These are phyloP conservation scores for Ectropis grisescens DNA, from an alignment of 1,140 invertebrate species.

Conservation along the genomic window DNA sequence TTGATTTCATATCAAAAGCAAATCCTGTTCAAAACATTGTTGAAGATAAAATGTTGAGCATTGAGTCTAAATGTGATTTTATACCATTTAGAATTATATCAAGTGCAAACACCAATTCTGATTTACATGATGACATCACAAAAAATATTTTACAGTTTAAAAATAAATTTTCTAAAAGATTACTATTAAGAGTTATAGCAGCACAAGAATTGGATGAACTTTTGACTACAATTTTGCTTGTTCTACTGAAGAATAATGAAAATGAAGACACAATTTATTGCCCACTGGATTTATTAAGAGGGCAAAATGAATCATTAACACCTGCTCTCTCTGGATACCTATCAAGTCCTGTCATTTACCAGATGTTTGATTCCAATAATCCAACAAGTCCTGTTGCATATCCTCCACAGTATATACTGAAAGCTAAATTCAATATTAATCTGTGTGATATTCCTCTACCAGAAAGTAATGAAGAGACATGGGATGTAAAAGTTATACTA, in stretches of 20 bases:
- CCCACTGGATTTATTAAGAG: conserved; percentile 37
- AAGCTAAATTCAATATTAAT: conserved; percentile 55
- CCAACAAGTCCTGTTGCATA: conserved; percentile 27
- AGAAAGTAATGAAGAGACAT: conserved; percentile 52
- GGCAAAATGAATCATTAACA: conserved; percentile 38
- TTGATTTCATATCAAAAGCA: conserved; percentile 19
- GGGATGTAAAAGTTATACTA: conserved; percentile 53
- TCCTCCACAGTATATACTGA: conserved; percentile 46
- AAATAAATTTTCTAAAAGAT: conserved; percentile 25
- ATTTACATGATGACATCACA: no score
- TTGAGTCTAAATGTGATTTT: conserved; percentile 29
- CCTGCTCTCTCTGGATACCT: conserved; percentile 32
- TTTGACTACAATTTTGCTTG: conserved; percentile 35
- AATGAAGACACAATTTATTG: conserved; percentile 21
- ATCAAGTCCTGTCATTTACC: conserved; percentile 28
- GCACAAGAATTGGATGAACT: conserved; percentile 48
- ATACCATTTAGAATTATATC: conserved; percentile 36
- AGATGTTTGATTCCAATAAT: conserved; percentile 32
- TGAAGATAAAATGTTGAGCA: no score
- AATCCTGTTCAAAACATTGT: no score
- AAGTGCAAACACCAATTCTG: not conserved
- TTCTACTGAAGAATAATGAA: conserved; percentile 25
- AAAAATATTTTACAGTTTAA: no score
- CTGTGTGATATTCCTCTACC: conserved; percentile 46
- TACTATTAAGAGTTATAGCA: conserved; percentile 34